phyloP scores from a whole-genome alignment of 1,140 invertebrate species.

The Hyles euphorbiae region DNA sequence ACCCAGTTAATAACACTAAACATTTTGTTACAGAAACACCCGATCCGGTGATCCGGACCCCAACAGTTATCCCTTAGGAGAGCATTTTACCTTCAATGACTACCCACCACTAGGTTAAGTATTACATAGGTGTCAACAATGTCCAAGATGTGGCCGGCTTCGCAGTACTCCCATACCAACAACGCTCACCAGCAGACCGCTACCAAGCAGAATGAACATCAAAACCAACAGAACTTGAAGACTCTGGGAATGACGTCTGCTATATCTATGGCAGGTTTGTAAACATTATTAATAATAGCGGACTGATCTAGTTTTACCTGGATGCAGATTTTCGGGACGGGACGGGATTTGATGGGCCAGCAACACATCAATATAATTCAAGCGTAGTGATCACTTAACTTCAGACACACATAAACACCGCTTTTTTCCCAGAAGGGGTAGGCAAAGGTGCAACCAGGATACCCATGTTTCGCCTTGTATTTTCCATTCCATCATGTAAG shows the following conservation, averaged over 20 bases:
- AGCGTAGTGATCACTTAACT: too few species aligned
- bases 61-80: slow-evolving; percentile 18
- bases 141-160: slow-evolving; percentile 68
- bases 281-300: background rate
- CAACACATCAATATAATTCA: too few species aligned
- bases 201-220: slow-evolving; percentile 56
- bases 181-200: slow-evolving; percentile 44
- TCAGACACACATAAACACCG: too few species aligned
- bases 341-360: too few species aligned
- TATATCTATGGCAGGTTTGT: slow-evolving; percentile 85
- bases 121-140: slow-evolving; percentile 1
- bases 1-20: too few species aligned
- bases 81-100: slow-evolving; percentile 28
- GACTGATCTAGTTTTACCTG: too few species aligned
- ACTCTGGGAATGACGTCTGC: slow-evolving; percentile 93
- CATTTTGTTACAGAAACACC: too few species aligned
- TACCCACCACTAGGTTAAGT: slow-evolving; percentile 24
- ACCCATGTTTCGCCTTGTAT: too few species aligned
- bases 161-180: slow-evolving; percentile 60
- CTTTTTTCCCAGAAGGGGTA: too few species aligned
- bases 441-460: too few species aligned
- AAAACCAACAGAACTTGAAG: slow-evolving; percentile 64
- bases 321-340: too few species aligned
- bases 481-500: too few species aligned
- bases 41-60: slow-evolving; percentile 1